Conservation (phyloP, 2,797 vertebrate genomes). For the Pipistrellus pygmaeus region DNA sequence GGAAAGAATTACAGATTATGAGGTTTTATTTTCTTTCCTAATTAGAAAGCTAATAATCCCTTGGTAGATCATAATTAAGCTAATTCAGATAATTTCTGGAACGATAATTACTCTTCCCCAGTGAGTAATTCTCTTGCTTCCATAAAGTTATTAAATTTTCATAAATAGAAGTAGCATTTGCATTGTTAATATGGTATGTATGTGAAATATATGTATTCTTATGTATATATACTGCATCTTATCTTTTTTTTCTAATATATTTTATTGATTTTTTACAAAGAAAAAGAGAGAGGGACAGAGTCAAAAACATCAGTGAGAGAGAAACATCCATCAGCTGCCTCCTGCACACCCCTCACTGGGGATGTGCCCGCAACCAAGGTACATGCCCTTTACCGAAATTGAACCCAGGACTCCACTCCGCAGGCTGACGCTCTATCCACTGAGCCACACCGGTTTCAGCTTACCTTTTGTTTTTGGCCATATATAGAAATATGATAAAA, state of each 20-base stretch:
- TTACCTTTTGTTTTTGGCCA: not conserved
- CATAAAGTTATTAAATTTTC: constrained; percentile 37
- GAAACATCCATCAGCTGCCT: too few species aligned
- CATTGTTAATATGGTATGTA: constrained; percentile 21
- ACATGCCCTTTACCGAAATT: too few species aligned
- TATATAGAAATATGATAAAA: constrained; percentile 25
- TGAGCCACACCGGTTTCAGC: too few species aligned
- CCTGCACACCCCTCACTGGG: too few species aligned
- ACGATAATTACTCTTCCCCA: constrained; percentile 42
- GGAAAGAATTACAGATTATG: constrained; percentile 55
- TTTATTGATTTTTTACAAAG: too few species aligned
- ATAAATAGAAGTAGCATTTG: constrained; percentile 43
- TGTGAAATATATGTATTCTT: not conserved
- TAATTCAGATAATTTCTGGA: constrained; percentile 68
- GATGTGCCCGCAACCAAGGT: too few species aligned
- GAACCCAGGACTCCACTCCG: too few species aligned
- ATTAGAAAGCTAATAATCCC: constrained; percentile 67
- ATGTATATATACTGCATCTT: not conserved
- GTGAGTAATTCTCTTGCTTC: constrained; percentile 27
- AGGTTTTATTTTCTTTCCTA: constrained; percentile 66
- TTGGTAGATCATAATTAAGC: constrained; percentile 61
- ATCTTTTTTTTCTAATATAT: not conserved
- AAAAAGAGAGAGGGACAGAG: too few species aligned
- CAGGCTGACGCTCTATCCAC: too few species aligned
- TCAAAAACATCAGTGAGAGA: too few species aligned